Conservation (phyloP, 2,797 vertebrate genomes). For the Ctenosaura bakeri region DNA sequence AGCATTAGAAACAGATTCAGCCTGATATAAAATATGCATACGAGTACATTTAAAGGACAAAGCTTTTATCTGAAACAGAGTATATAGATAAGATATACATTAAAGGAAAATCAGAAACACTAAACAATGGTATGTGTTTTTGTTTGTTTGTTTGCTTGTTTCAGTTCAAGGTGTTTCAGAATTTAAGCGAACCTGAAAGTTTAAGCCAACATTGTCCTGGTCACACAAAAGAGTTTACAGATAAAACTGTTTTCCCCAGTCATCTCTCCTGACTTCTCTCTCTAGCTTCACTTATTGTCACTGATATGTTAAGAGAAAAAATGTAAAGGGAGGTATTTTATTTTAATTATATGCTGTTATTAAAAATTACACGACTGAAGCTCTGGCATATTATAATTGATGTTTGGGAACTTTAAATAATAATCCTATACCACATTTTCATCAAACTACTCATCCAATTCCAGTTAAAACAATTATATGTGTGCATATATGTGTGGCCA, state of each 20-base stretch:
- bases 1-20: conserved; percentile 21
- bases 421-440: background rate
- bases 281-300: background rate
- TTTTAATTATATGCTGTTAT: background rate
- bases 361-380: too few species aligned
- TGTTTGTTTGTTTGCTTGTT: too few species aligned
- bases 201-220: background rate
- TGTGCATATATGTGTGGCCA: background rate
- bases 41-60: background rate
- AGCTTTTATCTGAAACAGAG: background rate
- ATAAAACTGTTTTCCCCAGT: background rate
- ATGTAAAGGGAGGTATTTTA: background rate
- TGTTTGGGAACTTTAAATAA: background rate
- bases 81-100: background rate
- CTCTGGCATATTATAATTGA: background rate
- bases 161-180: background rate
- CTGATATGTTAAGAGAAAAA: background rate
- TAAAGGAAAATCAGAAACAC: conserved; percentile 15
- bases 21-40: conserved; percentile 16
- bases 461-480: background rate
- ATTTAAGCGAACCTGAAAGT: background rate
- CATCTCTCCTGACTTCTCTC: background rate
- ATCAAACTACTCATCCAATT: background rate
- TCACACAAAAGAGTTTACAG: background rate
- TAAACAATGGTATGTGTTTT: background rate